These are phyloP conservation scores for Oncorhynchus mykiss DNA, from an alignment of 2,113 vertebrate species.

Conservation along the genomic window DNA sequence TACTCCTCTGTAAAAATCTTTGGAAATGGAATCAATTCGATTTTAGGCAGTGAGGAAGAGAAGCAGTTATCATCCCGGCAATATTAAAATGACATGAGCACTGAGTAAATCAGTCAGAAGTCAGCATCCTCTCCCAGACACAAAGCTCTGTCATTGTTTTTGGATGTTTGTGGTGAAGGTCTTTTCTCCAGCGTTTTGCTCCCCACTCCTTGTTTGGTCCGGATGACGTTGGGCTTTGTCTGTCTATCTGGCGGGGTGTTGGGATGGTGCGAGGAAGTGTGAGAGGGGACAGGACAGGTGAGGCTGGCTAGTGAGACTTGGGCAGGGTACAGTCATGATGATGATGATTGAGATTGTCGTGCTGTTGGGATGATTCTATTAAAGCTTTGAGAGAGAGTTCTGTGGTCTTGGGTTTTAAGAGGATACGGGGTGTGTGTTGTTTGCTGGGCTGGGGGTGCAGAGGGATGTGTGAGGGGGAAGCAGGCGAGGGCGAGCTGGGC, in stretches of 20 bases:
- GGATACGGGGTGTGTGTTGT: slow-evolving; percentile 5
- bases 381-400: slow-evolving; percentile 70
- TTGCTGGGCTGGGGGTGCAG: slow-evolving; percentile 61
- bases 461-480: slow-evolving; percentile 64
- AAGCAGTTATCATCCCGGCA: background rate
- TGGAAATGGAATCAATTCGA: slow-evolving; percentile 14
- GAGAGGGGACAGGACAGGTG: background rate
- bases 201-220: background rate
- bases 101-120: background rate
- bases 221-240: background rate
- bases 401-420: slow-evolving; percentile 56
- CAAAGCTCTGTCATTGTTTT: slow-evolving; percentile 10
- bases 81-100: background rate
- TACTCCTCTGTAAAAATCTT: background rate
- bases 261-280: background rate
- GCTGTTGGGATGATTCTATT: slow-evolving; percentile 55
- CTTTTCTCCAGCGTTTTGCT: background rate
- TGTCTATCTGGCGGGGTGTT: background rate
- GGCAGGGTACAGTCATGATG: slow-evolving; percentile 51
- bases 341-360: slow-evolving; percentile 30
- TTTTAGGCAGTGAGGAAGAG: background rate
- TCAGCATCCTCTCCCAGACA: slow-evolving; percentile 7
- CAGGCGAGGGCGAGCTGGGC: slow-evolving; percentile 68
- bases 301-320: slow-evolving; percentile 39
- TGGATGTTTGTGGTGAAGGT: background rate